These are phyloP conservation scores for Poeciliopsis gracilis DNA, from an alignment of 2,797 vertebrate genomes.

Conservation along the genomic window DNA sequence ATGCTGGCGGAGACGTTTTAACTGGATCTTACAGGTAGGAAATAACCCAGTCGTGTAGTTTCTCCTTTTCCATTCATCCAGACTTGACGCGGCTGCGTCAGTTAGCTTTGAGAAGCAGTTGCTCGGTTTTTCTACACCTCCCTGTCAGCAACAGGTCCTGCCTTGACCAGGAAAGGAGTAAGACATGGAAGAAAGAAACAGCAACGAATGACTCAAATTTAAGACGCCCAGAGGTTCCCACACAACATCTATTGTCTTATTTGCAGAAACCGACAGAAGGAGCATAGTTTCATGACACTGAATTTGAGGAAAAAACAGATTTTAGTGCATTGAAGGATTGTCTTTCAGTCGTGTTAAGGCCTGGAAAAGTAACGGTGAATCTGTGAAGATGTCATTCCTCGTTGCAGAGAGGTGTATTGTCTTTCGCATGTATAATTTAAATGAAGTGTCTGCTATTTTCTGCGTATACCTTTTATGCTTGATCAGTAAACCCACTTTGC, in stretches of 20 bases:
- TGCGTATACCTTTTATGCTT: not conserved
- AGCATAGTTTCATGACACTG: not conserved
- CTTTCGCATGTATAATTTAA: constrained; percentile 6
- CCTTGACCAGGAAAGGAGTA: not conserved
- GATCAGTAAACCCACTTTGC: not conserved
- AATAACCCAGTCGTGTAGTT: fast-evolving
- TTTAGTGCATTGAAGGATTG: not conserved
- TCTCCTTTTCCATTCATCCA: not conserved
- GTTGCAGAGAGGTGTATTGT: constrained; percentile 1
- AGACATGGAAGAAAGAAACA: not conserved
- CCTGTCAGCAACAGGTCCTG: constrained; percentile 58
- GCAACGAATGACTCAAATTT: not conserved
- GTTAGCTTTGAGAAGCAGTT: constrained; percentile 22
- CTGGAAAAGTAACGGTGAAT: constrained; percentile 17
- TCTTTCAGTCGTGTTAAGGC: constrained; percentile 30
- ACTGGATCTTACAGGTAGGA: constrained; percentile 59
- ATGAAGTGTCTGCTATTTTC: not conserved
- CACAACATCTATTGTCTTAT: too few species aligned
- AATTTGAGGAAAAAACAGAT: not conserved
- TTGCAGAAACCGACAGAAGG: not conserved
- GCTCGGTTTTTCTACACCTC: not conserved
- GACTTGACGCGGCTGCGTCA: not conserved
- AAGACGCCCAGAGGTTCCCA: not conserved
- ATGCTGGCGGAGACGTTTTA: constrained; percentile 40
- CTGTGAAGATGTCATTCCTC: constrained; percentile 28